Percentiles rank a stretch among this genome's conserved stretches.
Evolutionary conservation across 2,113 vertebrate species (phyloP).

Genomic region (Cynopterus brachyotis): DNA sequence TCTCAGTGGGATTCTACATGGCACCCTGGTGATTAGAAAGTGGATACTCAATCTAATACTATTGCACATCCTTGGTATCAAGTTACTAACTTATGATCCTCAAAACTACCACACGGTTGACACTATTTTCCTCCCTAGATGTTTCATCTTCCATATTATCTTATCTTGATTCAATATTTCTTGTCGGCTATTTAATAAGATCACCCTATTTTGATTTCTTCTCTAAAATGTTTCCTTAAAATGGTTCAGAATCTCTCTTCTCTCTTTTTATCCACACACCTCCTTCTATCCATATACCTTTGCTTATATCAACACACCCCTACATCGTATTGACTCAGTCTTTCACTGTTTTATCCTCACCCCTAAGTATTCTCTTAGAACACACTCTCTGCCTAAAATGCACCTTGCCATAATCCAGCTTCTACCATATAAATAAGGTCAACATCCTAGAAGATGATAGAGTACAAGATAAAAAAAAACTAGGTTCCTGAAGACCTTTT

Average conservation of each 20-base stretch:
- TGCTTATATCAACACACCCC: not conserved
- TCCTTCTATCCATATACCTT: not conserved
- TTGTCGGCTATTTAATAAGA: not conserved
- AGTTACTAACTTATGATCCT: not conserved
- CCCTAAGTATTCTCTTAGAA: not conserved
- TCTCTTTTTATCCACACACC: not conserved
- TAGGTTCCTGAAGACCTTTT: not conserved
- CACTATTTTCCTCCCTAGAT: not conserved
- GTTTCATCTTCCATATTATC: not conserved
- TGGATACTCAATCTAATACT: not conserved
- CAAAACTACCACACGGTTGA: not conserved
- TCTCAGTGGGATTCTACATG: not conserved
- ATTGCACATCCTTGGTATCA: not conserved
- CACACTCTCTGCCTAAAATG: not conserved
- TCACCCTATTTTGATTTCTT: not conserved
- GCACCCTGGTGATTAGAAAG: not conserved
- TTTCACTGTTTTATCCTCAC: not conserved
- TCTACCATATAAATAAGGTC: not conserved
- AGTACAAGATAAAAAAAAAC: not conserved
- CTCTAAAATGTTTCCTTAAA: slow-evolving; percentile 8
- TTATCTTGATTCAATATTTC: not conserved
- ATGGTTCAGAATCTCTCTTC: not conserved
- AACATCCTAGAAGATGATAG: not conserved
- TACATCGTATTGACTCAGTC: not conserved
- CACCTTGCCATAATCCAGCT: not conserved